A percentile compares a stretch with the other conserved stretches of the same genome.
phyloP scores from a whole-genome alignment of 2,113 vertebrate genomes.

The Xiphophorus couchianus region DNA sequence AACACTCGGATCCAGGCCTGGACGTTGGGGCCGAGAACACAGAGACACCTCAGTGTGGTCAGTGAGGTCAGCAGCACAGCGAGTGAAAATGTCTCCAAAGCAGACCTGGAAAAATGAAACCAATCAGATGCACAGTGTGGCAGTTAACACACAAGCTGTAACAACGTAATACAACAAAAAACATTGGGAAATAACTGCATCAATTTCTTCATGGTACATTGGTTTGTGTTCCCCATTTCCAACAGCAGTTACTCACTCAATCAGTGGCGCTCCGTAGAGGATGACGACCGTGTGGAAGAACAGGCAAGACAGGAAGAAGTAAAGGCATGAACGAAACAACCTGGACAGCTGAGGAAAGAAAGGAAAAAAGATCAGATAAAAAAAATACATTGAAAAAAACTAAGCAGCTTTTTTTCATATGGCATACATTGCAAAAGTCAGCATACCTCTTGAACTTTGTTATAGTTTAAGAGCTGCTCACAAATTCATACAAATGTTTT shows the following conservation, averaged over 20 bases:
- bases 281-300: slow-evolving; percentile 91
- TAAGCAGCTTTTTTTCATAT: too few relatives aligned
- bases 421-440: background rate
- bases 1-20: slow-evolving; percentile 96
- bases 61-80: slow-evolving; percentile 90
- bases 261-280: slow-evolving; percentile 93
- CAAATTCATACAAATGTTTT: too few relatives aligned
- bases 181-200: background rate
- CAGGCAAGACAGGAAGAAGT: slow-evolving; percentile 92
- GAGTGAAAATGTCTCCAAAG: slow-evolving; percentile 92
- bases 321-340: slow-evolving; percentile 89
- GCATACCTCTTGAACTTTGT: too few relatives aligned
- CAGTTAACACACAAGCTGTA: background rate
- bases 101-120: slow-evolving; percentile 78
- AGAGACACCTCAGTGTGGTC: slow-evolving; percentile 92
- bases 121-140: background rate
- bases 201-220: background rate
- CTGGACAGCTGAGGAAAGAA: slow-evolving; percentile 84
- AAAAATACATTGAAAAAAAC: background rate
- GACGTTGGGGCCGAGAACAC: slow-evolving; percentile 91
- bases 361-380: background rate
- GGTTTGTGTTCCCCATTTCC: too few relatives aligned
- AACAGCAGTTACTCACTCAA: slow-evolving; percentile 88
- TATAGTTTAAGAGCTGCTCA: too few relatives aligned
- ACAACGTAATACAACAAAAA: background rate